Conservation (phyloP, 2,797 vertebrate genomes). For the Spinibarbus caldwelli region DNA sequence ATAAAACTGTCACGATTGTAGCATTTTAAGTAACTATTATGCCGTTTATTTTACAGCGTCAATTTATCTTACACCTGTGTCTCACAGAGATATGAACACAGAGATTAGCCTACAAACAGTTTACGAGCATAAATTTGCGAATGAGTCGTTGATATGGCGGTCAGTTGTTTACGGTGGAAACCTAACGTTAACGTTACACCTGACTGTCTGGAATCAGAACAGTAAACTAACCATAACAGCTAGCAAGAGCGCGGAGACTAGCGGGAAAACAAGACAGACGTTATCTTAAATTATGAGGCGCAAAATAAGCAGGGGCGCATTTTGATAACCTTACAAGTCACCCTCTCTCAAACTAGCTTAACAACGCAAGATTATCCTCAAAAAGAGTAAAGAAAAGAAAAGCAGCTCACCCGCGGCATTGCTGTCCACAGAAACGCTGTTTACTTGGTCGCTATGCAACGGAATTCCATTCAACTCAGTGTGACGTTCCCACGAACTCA, state of each 20-base stretch:
- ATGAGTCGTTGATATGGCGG: background rate
- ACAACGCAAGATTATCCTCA: slow-evolving; percentile 2
- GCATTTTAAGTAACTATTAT: slow-evolving; percentile 3
- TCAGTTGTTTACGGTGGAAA: background rate
- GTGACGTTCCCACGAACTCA: slow-evolving; percentile 36
- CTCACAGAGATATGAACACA: background rate
- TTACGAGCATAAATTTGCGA: background rate
- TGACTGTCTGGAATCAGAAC: background rate
- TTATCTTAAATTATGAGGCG: background rate
- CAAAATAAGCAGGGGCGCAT: background rate
- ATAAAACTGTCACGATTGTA: slow-evolving; percentile 9
- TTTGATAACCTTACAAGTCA: slow-evolving; percentile 17
- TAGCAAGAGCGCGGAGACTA: background rate
- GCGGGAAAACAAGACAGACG: background rate
- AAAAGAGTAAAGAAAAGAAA: slow-evolving; percentile 36
- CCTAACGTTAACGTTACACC: background rate
- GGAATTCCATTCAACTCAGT: slow-evolving; percentile 5
- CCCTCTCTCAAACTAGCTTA: slow-evolving; percentile 1
- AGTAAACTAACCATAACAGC: background rate
- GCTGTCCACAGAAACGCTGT: slow-evolving; percentile 64
- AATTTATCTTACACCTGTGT: background rate
- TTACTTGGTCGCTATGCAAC: slow-evolving; percentile 73
- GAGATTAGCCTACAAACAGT: background rate
- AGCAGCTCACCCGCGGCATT: slow-evolving; percentile 72
- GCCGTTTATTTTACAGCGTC: slow-evolving; percentile 1